Base-by-base conservation (phyloP, 2,797 vertebrate species). In the Lacerta bilineata region DNA sequence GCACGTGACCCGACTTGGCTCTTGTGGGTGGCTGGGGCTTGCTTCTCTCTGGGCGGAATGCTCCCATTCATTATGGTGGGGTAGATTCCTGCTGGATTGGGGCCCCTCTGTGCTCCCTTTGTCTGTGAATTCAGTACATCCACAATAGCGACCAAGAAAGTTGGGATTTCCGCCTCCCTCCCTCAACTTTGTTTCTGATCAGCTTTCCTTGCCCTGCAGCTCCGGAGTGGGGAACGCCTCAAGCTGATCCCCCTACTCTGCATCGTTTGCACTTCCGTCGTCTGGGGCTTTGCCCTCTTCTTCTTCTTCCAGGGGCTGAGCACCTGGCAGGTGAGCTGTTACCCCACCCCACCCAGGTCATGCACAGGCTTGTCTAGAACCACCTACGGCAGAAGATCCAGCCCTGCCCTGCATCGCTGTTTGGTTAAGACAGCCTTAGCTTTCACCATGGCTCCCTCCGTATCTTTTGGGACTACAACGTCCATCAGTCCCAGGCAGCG, bases 301-400 rank as follows among this genome's bases (percentile, higher is more conserved):
- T 99, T 99, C 97, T 99, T 99, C 97, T 99, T 99, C 97, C 99
- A 99, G 96, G 99, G 99, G 55, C 98, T 99, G 92, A 99, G 99
- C 96, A 99, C 99, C 79, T 99, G 99, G 99, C 98, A 99, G 98
- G 99, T 99, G 81, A 96, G 98, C 4, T 5, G 0, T 18, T 18
- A 11, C 7, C 15, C 46, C 5, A 11, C 41, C 18, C 10, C 23
- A 25, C 23, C 6, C 43, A 2, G 8, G 8, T 5, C 9, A 2
- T 4, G 0, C 50, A 55, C 50, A 55, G 50, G 50, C 50, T 55
- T 55, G 50, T 55, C 18, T 18, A 7, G 5, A 61, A 61, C 59
- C 3, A 1, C 17, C 59, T 18, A 61, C 1, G 18, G 20, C 18
- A 61, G 20, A 61, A 61, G 59, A 61, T 20, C 3, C 59, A 61